phyloP scores from a whole-genome alignment of 2,888 invertebrate species.

The Syrphus vitripennis region DNA sequence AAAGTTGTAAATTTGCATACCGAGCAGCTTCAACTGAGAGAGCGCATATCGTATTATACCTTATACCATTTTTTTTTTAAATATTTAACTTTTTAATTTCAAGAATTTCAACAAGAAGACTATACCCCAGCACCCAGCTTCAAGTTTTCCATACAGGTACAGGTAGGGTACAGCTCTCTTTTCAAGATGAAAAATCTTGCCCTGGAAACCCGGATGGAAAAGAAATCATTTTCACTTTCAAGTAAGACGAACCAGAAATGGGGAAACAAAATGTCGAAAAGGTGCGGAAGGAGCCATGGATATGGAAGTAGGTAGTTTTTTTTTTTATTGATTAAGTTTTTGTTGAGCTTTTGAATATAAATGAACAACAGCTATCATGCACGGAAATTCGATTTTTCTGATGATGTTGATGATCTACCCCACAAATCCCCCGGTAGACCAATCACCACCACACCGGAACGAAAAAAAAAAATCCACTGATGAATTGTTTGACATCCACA shows the following conservation, averaged over 20 bases:
- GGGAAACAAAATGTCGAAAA: no score
- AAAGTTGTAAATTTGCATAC: slow-evolving; percentile 42
- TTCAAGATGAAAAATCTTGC: slow-evolving; percentile 22
- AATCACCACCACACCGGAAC: slow-evolving; percentile 54
- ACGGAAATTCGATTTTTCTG: slow-evolving; percentile 27
- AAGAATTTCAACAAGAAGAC: slow-evolving; percentile 3
- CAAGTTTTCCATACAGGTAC: no score
- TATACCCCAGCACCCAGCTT: neutral
- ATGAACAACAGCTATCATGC: neutral
- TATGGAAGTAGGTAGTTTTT: neutral
- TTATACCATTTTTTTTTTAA: no score
- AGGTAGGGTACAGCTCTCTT: no score
- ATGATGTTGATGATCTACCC: neutral
- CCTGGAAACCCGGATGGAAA: neutral
- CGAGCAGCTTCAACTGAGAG: neutral
- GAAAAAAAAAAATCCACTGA: slow-evolving; percentile 52
- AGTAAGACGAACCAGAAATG: neutral
- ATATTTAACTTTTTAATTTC: slow-evolving; percentile 66
- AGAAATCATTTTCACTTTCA: neutral
- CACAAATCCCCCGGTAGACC: slow-evolving; percentile 17
- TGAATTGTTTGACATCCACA: slow-evolving; percentile 43
- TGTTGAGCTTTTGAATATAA: neutral
- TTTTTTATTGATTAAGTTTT: neutral
- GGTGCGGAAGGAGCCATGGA: no score
- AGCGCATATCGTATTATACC: slow-evolving; percentile 13